phyloP scores from a whole-genome alignment of 2,797 vertebrate genomes.

The Scolopax bukidnonensis region DNA sequence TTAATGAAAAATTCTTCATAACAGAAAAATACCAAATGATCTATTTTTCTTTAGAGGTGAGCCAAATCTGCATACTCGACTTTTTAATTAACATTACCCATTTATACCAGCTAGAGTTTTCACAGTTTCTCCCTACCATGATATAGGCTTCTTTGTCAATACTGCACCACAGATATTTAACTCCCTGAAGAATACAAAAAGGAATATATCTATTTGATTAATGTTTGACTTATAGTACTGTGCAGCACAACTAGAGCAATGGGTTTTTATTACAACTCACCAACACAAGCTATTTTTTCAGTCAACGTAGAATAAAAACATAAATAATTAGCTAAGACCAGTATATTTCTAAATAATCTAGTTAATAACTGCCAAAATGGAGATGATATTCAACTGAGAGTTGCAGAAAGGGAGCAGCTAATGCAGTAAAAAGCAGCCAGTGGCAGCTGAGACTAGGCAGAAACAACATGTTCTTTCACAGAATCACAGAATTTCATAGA shows the following conservation, averaged over 20 bases:
- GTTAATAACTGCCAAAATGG: not conserved
- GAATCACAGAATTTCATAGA: too few species aligned
- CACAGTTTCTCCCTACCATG: not conserved
- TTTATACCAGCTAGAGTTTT: not conserved
- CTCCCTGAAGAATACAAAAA: not conserved
- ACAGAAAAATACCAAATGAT: not conserved
- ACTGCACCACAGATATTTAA: not conserved
- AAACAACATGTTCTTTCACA: too few species aligned
- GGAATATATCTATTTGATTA: not conserved
- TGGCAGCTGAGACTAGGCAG: not conserved
- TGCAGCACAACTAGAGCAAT: not conserved
- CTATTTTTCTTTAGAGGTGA: not conserved
- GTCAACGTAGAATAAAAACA: not conserved
- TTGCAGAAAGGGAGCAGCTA: not conserved
- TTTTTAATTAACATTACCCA: not conserved
- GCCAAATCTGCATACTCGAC: not conserved
- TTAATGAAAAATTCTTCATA: not conserved
- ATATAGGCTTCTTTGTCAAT: not conserved
- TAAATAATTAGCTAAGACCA: not conserved
- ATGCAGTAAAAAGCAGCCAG: not conserved
- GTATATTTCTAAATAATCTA: not conserved
- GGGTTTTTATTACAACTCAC: not conserved
- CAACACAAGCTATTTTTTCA: not conserved
- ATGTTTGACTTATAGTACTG: not conserved
- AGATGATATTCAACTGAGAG: not conserved